phyloP scores from a whole-genome alignment of 1,140 invertebrate species.

The Laupala kohalensis region DNA sequence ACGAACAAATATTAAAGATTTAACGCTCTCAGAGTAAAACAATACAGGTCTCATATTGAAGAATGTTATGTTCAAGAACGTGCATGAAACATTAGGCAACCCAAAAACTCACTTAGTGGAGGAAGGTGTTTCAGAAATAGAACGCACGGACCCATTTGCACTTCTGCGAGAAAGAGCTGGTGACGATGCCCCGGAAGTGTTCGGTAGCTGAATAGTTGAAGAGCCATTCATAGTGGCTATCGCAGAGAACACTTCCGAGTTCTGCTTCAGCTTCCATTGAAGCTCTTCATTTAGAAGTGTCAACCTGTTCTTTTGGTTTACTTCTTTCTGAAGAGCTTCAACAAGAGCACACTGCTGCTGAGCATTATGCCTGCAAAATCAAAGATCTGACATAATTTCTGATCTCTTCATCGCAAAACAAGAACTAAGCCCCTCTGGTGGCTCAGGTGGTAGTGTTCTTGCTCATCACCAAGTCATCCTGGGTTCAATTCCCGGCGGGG shows the following conservation, averaged over 20 bases:
- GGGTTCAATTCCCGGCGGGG: no score
- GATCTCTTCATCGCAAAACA: no score
- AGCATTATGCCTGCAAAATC: slow-evolving; percentile 35
- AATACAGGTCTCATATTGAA: no score
- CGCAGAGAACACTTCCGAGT: slow-evolving; percentile 46
- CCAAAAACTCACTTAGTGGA: not conserved
- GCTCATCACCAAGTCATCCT: no score
- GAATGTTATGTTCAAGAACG: no score
- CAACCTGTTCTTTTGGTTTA: slow-evolving; percentile 59
- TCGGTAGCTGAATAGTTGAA: not conserved
- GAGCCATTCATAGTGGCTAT: slow-evolving; percentile 24
- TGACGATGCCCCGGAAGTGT: not conserved
- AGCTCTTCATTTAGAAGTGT: slow-evolving; percentile 75
- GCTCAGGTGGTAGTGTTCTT: no score
- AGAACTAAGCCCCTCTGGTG: no score
- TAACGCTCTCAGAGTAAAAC: not conserved
- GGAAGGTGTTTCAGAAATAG: not conserved
- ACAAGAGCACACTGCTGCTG: slow-evolving; percentile 53
- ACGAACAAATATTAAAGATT: not conserved
- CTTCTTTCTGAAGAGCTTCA: slow-evolving; percentile 55
- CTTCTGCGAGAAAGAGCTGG: not conserved
- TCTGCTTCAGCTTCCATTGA: slow-evolving; percentile 67
- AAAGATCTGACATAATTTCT: not conserved
- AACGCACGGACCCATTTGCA: not conserved
- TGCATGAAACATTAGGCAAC: no score